Base-by-base conservation (phyloP, 2,888 invertebrate species). In the Laothoe populi region DNA sequence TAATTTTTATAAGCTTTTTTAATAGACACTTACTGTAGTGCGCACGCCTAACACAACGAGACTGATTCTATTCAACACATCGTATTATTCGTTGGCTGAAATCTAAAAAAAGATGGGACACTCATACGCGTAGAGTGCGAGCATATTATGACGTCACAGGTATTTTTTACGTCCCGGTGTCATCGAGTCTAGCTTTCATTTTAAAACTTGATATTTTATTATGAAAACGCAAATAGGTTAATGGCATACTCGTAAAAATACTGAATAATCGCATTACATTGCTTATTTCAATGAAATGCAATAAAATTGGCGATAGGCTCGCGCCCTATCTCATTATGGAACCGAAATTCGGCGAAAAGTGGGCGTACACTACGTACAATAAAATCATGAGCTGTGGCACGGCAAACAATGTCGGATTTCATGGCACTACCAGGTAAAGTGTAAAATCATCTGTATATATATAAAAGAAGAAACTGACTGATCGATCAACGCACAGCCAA, bases 71-170 rank as follows among this genome's bases (percentile, higher is more conserved):
- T 78, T 78, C 76, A 74, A 75, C 78, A 75, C 75, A 78, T 75
- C 77, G 73, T 71, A 74, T 79, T 81, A 78, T 83, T 79, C 84
- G 80, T 82, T 80, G 75, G 90, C 87, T 90, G 84, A 87, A 87
- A 79, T 88, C 91, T 91, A 92, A 86, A 90, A 90, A 88, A 88
- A 91, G 91, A 82, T 70, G 67, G 69, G 70, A 82, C 83, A 89
- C 82, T 90, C 90, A 90, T 81, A 78, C 73, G 78, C 67, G 71
- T 77, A 78, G 81, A 82, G 83, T 78, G 77, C 73, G 75, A 74
- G 71, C 70, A 79, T 73, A 80, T 75, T 67, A 68, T 71, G 69
- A 74, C 74, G 75, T 73, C 75, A 78, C 73, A 69, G 64, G 67
- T 70, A 44, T 75, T 73, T 78, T 74, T 71, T 74, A 66, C 67